phyloP scores from a whole-genome alignment of 2,888 invertebrate species.

The Drosophila prolongata region DNA sequence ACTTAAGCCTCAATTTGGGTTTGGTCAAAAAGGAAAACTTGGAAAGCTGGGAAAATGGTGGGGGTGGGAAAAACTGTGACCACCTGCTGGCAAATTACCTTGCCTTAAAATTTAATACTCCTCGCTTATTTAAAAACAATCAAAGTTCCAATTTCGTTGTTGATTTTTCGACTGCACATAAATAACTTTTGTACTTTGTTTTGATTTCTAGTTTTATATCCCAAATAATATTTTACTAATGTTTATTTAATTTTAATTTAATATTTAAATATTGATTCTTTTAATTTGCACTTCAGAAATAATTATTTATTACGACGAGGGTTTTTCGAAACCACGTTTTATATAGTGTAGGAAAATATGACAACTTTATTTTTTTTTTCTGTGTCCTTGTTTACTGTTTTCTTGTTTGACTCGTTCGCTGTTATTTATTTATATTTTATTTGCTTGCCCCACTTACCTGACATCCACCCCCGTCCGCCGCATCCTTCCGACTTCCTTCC shows the following conservation, averaged over 20 bases:
- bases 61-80: conserved; percentile 9
- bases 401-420: conserved; percentile 25
- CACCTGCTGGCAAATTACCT: conserved; percentile 38
- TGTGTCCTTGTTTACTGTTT: conserved; percentile 14
- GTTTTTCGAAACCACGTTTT: not conserved
- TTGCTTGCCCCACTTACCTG: conserved; percentile 50
- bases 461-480: conserved; percentile 24
- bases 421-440: conserved; percentile 46
- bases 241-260: no score
- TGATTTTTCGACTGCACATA: conserved; percentile 14
- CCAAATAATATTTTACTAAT: no score
- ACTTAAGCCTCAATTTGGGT: conserved; percentile 48
- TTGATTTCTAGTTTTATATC: no score
- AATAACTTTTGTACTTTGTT: not conserved
- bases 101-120: conserved; percentile 48
- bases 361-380: conserved; percentile 1
- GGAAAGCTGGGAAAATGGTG: not conserved
- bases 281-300: no score
- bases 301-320: not conserved
- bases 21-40: conserved; percentile 25
- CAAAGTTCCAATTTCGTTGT: conserved; percentile 38
- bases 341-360: not conserved
- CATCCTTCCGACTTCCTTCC: conserved; percentile 34
- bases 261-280: no score
- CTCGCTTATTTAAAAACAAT: conserved; percentile 52